Percentiles rank a stretch among this genome's conserved stretches.
Conservation (phyloP, 1,140 invertebrate species). For the Laupala kohalensis region DNA sequence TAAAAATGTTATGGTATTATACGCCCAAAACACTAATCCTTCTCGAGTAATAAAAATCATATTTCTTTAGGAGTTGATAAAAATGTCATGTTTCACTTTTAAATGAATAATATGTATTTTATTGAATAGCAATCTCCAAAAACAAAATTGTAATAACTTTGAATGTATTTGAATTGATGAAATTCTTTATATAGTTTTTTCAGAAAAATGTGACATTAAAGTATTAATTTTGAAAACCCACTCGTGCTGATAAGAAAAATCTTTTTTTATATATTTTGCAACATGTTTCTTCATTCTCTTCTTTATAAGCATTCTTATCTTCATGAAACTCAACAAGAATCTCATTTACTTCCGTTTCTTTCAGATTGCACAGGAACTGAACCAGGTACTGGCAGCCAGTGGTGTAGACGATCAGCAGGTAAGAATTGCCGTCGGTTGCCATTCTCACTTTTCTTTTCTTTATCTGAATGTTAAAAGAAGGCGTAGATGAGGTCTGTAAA, state of each 20-base stretch:
- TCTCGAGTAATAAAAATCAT: no score
- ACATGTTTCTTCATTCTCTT: neutral
- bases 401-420: neutral
- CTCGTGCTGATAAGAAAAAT: neutral
- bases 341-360: neutral
- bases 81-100: no score
- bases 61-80: no score
- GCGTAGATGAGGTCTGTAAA: no score
- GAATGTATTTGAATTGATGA: neutral
- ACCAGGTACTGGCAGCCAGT: constrained; percentile 4
- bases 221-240: neutral
- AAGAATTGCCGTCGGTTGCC: neutral
- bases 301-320: neutral
- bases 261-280: neutral
- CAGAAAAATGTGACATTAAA: neutral
- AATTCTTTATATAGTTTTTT: neutral
- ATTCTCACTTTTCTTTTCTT: neutral
- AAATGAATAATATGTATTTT: no score
- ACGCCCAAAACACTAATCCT: no score
- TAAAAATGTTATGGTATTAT: no score
- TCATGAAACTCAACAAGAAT: neutral
- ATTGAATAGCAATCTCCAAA: neutral
- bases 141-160: neutral
- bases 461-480: neutral
- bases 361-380: constrained; percentile 10